These are phyloP conservation scores for Aurelia aurita complex sp. Pacific DNA, from an alignment of 30 jellyfish, hydroid and myxozoan species.

Conservation along the genomic window DNA sequence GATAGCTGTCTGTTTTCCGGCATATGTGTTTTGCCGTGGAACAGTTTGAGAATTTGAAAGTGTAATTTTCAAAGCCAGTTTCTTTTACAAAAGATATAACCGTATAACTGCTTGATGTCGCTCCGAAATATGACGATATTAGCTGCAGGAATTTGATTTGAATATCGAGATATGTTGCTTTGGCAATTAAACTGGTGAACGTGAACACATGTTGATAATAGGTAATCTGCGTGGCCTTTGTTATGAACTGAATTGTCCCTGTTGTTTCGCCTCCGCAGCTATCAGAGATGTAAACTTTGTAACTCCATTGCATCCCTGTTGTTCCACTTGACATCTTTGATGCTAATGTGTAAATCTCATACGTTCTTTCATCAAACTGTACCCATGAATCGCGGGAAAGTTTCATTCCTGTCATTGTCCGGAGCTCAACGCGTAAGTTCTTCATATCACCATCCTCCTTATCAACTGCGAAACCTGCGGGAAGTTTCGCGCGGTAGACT, in stretches of 20 bases:
- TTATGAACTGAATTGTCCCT: conserved; percentile 38
- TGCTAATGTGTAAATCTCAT: conserved; percentile 77
- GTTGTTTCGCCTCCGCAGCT: conserved; percentile 65
- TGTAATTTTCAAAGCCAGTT: conserved; percentile 4
- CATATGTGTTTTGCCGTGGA: conserved; percentile 31
- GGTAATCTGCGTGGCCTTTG: conserved; percentile 1
- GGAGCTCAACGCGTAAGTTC: conserved; percentile 40
- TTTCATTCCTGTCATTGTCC: conserved; percentile 48
- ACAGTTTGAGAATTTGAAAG: conserved; percentile 43
- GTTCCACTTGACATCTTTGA: conserved; percentile 35
- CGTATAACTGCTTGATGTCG: conserved; percentile 1
- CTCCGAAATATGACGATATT: conserved; percentile 47
- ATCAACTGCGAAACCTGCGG: conserved; percentile 64
- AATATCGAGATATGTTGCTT: conserved; percentile 59
- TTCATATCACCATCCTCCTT: conserved; percentile 51
- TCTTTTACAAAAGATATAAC: conserved; percentile 11
- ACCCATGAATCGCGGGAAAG: conserved; percentile 84
- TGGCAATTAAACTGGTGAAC: conserved; percentile 48
- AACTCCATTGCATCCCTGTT: conserved; percentile 18
- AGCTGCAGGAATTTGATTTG: conserved; percentile 52
- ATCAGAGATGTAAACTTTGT: conserved; percentile 39
- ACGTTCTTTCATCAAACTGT: conserved; percentile 56
- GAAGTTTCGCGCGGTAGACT: conserved; percentile 56
- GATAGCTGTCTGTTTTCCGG: not conserved
- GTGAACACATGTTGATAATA: conserved; percentile 50